Evolutionary conservation across 2,888 invertebrate genomes (phyloP), one percentile per base, ranked within the genome.

Genomic region (Oscheius myriophilus): DNA sequence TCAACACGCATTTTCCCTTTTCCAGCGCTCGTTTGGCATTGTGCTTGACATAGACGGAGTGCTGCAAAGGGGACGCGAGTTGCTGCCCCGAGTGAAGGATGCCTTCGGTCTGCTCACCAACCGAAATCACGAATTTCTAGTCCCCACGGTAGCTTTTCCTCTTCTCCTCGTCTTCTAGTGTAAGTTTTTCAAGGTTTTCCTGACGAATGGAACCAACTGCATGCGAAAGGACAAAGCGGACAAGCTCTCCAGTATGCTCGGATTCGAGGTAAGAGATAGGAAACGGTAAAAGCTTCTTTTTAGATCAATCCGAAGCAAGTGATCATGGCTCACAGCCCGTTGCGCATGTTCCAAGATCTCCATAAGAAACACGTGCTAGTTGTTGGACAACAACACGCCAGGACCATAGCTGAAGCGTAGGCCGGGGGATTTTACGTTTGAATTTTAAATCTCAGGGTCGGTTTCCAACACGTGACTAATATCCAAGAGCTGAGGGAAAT

Each of bases 31-130:
- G 14, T 91, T 91, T 87, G 91, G 91, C n/a, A 87, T 91, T 55
- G 87, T 91, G 45, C 91, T 91, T 82, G 91, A 91, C 82, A 91
- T 91, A 73, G 91, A 91, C 84, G 91, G 91, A 1, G 91, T 91
- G 0, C 89, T 91, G 79, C 90, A 90, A 2, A 87, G 91, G 59
- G 91, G 91, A 0, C 89, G 89, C 72, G 88, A 89, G 65, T 87
- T 91, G 9, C 84, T 91, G 52, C 90, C 91, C 14, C 88, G 89
- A 18, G 91, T 91, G 1, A 89, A 87, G 64, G 90, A 91, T 71
- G 90, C 90, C 1, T 91, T 91, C 82, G 86, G 88, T 26, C 86
- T 88, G 54, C 86, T 91, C 18, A 88, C 89, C 11, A 90, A 90
- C 75, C 76, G 87, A 7, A 84, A 88, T 72, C 90, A 90, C 12